These are phyloP conservation scores for Wasmannia auropunctata DNA, from an alignment of 1,140 invertebrate species.

Conservation along the genomic window DNA sequence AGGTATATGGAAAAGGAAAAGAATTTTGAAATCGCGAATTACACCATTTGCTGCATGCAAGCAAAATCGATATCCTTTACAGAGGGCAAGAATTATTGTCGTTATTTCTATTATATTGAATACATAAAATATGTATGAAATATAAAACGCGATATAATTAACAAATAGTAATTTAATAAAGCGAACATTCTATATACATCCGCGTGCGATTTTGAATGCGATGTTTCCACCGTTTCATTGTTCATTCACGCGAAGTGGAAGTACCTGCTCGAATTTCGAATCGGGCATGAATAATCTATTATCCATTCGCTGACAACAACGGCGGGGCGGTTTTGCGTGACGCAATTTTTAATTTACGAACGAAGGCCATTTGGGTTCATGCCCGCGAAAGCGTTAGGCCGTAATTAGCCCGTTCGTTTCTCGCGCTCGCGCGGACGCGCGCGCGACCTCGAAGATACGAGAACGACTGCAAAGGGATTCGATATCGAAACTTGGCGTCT, in stretches of 20 bases:
- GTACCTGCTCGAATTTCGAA: conserved; percentile 30
- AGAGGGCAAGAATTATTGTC: not conserved
- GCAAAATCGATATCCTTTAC: not conserved
- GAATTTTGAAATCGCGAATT: conserved; percentile 52
- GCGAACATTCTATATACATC: not conserved
- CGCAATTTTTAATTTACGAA: conserved; percentile 49
- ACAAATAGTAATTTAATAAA: not conserved
- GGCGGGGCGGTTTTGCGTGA: not conserved
- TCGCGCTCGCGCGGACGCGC: not conserved
- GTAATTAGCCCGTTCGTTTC: conserved; percentile 22
- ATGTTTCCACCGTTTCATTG: conserved; percentile 15
- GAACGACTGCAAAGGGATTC: conserved; percentile 13
- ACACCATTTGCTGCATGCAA: not conserved
- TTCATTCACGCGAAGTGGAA: conserved; percentile 19
- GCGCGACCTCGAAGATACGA: not conserved
- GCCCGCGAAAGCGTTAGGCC: conserved; percentile 24
- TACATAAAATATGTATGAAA: too few species aligned
- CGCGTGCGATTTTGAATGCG: not conserved
- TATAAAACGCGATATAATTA: not conserved
- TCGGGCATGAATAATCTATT: conserved; percentile 48
- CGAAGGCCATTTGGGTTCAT: conserved; percentile 16
- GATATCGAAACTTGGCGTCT: conserved; percentile 30
- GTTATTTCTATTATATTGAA: not conserved
- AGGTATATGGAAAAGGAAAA: not conserved
- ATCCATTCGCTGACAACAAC: conserved; percentile 12